Percentiles rank a stretch among this genome's conserved stretches.
Conservation (phyloP, 1,140 invertebrate species). For the Brachionus koreanus region DNA sequence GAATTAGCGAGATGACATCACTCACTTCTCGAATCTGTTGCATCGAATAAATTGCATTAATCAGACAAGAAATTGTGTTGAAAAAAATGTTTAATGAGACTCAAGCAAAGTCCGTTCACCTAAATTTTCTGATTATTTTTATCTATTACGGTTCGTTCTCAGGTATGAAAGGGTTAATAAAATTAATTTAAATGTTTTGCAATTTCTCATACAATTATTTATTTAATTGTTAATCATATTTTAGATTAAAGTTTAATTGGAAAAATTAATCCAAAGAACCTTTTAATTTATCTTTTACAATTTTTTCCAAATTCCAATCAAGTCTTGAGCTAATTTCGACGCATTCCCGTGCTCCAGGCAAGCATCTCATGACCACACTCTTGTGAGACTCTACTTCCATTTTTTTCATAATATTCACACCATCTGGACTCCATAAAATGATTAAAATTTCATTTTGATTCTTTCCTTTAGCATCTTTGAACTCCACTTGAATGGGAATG, state of each 20-base stretch:
- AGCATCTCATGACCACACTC: constrained; percentile 7
- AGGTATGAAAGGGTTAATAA: too few species aligned
- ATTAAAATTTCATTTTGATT: not conserved
- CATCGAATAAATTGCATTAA: not conserved
- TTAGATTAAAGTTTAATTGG: not conserved
- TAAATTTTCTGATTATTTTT: too few species aligned
- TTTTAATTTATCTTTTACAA: constrained; percentile 34
- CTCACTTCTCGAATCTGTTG: not conserved
- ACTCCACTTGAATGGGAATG: constrained; percentile 14
- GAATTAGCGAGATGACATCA: not conserved
- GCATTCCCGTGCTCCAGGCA: not conserved
- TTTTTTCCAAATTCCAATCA: constrained; percentile 1
- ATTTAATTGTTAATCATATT: too few species aligned
- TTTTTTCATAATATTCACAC: constrained; percentile 38
- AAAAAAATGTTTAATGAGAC: not conserved
- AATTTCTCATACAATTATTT: too few species aligned
- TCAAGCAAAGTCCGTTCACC: too few species aligned
- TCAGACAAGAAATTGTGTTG: not conserved
- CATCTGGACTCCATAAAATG: constrained; percentile 23
- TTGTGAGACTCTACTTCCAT: constrained; percentile 42
- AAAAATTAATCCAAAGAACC: constrained; percentile 30
- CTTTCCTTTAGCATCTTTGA: constrained; percentile 2
- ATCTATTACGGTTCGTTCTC: too few species aligned
- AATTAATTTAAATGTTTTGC: too few species aligned
- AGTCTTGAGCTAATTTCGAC: not conserved